Percentiles rank a stretch among this genome's conserved stretches.
phyloP scores from a whole-genome alignment of 2,797 vertebrate species.

The Protonibea diacanthus region DNA sequence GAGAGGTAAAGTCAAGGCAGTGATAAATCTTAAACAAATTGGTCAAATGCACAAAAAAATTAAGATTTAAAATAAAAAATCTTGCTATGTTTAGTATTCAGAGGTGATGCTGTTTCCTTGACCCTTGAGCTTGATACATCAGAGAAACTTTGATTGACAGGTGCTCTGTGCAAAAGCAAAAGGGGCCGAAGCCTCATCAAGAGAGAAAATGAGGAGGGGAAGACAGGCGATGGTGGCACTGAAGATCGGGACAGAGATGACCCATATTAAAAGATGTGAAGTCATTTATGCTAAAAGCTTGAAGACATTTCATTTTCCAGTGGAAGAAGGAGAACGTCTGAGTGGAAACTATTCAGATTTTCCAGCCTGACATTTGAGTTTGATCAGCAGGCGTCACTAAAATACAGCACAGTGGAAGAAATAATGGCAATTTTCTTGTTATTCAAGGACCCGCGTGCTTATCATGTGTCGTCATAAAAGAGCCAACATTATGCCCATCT shows the following conservation, averaged over 20 bases:
- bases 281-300: constrained; percentile 10
- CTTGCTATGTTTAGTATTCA: constrained; percentile 29
- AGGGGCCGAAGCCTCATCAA: constrained; percentile 28
- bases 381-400: constrained; percentile 31
- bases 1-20: background rate
- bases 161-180: constrained; percentile 14
- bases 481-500: constrained; percentile 21
- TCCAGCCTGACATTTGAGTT: constrained; percentile 28
- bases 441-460: constrained; percentile 18
- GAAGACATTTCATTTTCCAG: constrained; percentile 40
- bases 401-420: constrained; percentile 17
- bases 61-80: background rate
- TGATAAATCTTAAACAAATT: background rate
- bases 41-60: background rate
- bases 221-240: background rate
- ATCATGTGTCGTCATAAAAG: constrained; percentile 16
- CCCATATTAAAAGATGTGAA: constrained; percentile 1
- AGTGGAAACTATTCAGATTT: constrained; percentile 37
- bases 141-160: constrained; percentile 46
- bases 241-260: constrained; percentile 10
- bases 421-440: constrained; percentile 14
- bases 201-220: constrained; percentile 6
- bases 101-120: constrained; percentile 21
- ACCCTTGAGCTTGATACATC: constrained; percentile 38
- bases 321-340: background rate